Evolutionary conservation across 2,797 vertebrate species (phyloP), one percentile per base, ranked within the genome.

Genomic region (Syngnathus rostellatus): DNA sequence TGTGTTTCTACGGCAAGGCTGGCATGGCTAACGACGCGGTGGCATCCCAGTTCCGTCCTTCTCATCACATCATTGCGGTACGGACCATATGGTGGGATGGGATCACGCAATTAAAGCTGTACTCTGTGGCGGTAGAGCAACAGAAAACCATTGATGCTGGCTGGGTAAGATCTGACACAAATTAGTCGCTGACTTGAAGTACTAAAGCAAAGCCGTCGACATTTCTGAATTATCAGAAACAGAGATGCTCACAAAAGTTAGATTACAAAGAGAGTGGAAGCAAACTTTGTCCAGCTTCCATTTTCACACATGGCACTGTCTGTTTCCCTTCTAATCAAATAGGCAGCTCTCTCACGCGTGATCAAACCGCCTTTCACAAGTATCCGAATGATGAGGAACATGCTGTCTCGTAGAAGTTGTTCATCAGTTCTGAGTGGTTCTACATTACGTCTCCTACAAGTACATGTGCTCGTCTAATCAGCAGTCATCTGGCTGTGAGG

Each of bases 11-110:
- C 64, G 10, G 72, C 55, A 60, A 64, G 53, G 66, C 72, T 72
- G 72, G 66, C 70, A 41, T 61, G 38, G 54, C 77, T 78, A 79
- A 78, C 43, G 64, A 77, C 78, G 65, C 73, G 63, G 65, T 62
- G 69, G 66, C 78, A 73, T 77, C 74, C 60, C 73, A 45, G 66
- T 77, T 77, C 69, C 72, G 67, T 81, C 77, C 70, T 76, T 77
- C 72, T 81, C 83, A 71, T 80, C 80, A 77, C 83, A 79, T 79
- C 76, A 80, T 80, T 83, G 81, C 79, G 74, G 69, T 55, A 48
- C 74, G 67, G 83, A 81, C 83, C 88, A 88, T 88, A 86, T 88
- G 87, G 81, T 82, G 76, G 79, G 81, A 85, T 86, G 81, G 81
- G 80, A 79, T 54, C 73, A 70, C 72, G 45, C 80, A 73, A 84